These are phyloP conservation scores for Catharus ustulatus DNA, from an alignment of 2,797 vertebrate species.

Conservation along the genomic window DNA sequence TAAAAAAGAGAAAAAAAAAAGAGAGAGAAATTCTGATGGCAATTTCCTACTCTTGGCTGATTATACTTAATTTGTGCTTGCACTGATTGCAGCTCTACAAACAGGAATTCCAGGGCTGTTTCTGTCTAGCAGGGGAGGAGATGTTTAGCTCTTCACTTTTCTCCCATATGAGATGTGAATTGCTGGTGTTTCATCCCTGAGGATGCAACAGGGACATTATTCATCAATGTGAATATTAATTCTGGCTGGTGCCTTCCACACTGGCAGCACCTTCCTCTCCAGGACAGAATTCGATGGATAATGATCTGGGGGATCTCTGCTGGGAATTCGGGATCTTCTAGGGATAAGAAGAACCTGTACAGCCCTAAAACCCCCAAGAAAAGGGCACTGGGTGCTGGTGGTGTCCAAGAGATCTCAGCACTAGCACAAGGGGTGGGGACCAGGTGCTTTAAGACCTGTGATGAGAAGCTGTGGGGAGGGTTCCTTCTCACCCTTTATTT, in stretches of 20 bases:
- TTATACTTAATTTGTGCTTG: not conserved
- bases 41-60: constrained; percentile 31
- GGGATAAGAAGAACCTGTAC: not conserved
- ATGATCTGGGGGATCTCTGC: fast-evolving
- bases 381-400: not conserved
- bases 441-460: not conserved
- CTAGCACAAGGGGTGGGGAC: not conserved
- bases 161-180: fast-evolving
- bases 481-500: no score
- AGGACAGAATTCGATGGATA: not conserved
- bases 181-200: fast-evolving
- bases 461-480: not conserved
- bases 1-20: not conserved
- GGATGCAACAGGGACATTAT: not conserved
- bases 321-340: not conserved
- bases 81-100: constrained; percentile 13
- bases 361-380: not conserved
- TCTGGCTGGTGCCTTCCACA: not conserved
- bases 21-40: not conserved
- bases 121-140: not conserved
- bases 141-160: not conserved
- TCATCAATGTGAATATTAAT: no score
- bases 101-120: not conserved
- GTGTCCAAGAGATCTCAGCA: not conserved
- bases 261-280: not conserved